These are phyloP conservation scores for Calcarius lapponicus DNA, from an alignment of 2,797 vertebrate genomes.

Conservation along the genomic window DNA sequence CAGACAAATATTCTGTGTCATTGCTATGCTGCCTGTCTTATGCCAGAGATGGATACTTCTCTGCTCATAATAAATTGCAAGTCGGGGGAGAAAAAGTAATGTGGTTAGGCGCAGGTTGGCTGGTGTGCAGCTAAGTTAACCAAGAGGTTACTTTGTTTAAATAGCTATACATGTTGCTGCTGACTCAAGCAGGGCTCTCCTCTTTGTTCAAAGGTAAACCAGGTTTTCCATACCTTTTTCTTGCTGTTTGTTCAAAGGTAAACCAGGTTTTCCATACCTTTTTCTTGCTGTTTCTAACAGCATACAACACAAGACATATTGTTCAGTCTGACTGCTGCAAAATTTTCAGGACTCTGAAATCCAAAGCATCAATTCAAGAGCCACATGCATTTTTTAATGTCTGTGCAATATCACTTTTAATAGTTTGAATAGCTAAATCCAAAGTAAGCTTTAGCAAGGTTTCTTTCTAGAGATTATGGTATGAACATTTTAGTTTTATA, in stretches of 20 bases:
- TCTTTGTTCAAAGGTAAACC: background rate
- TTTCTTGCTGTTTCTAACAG: background rate
- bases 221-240: background rate
- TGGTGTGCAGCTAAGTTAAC: background rate
- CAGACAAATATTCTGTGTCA: background rate
- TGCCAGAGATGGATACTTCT: background rate
- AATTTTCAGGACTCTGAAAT: background rate
- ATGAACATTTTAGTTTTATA: background rate
- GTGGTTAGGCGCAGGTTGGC: background rate
- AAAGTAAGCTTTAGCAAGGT: background rate
- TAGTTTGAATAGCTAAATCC: background rate
- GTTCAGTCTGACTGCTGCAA: background rate
- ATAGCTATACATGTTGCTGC: background rate
- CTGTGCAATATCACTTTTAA: background rate
- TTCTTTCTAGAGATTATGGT: background rate
- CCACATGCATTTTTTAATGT: background rate
- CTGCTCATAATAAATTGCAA: background rate
- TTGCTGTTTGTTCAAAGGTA: no score
- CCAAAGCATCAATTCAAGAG: background rate
- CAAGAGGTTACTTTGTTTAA: background rate
- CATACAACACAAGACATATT: background rate
- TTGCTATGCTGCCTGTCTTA: background rate
- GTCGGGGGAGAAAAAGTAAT: background rate
- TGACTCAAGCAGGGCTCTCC: background rate
- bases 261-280: background rate